A percentile compares a stretch with the other conserved stretches of the same genome.
Conservation (phyloP, 1,140 invertebrate species). For the Ptiloglossa arizonensis region DNA sequence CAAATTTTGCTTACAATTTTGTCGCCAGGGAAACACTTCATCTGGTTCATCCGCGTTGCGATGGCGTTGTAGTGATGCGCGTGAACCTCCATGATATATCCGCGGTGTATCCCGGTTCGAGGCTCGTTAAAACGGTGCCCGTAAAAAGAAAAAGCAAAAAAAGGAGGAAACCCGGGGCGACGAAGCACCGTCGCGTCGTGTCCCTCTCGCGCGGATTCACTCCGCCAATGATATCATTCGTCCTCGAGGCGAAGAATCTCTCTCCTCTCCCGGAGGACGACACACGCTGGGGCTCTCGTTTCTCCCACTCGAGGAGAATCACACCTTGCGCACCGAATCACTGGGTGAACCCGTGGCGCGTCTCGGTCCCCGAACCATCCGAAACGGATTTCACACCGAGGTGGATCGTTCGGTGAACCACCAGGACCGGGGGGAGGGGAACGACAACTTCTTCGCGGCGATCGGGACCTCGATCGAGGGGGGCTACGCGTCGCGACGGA, state of each 20-base stretch:
- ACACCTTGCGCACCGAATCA: conserved; percentile 12
- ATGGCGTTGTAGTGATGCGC: conserved; percentile 76
- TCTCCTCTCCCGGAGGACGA: conserved; percentile 19
- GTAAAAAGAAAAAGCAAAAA: conserved; percentile 1
- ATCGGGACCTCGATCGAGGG: too few relatives aligned
- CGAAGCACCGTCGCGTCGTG: too few relatives aligned
- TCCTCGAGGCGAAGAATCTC: conserved; percentile 41
- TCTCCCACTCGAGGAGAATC: conserved; percentile 14
- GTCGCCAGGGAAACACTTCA: conserved; percentile 82
- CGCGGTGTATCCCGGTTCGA: not conserved
- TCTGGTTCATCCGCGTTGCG: conserved; percentile 77
- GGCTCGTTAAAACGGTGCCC: not conserved
- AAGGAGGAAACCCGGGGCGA: not conserved
- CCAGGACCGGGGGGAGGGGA: too few relatives aligned
- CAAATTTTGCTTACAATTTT: conserved; percentile 81
- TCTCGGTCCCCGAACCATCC: not conserved
- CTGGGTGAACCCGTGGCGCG: not conserved
- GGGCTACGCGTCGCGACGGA: not conserved
- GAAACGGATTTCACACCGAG: not conserved
- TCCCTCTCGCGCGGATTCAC: conserved; percentile 40
- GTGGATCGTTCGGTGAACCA: too few relatives aligned
- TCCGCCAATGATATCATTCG: conserved; percentile 53
- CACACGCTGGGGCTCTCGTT: conserved; percentile 46
- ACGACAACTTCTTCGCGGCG: not conserved
- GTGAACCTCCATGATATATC: conserved; percentile 78